Evolutionary conservation across 2,888 invertebrate genomes (phyloP).

Genomic region (Deilephila porcellus): DNA sequence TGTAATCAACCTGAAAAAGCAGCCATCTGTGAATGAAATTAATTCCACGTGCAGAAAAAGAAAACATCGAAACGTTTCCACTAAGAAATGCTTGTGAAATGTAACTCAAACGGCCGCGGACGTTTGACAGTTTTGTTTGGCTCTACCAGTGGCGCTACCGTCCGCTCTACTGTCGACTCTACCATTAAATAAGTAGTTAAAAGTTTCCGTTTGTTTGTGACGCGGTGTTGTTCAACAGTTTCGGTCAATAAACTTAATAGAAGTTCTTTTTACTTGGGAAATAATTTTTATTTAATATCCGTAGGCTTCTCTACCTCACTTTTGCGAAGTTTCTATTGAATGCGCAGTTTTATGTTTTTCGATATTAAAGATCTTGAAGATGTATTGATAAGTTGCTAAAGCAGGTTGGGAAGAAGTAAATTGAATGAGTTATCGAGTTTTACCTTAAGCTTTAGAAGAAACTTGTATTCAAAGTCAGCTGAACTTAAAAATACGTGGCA

Average conservation of each 20-base stretch:
- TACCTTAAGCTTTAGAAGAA: not conserved
- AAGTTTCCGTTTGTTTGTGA: conserved; percentile 13
- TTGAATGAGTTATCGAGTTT: not conserved
- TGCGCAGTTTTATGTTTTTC: conserved; percentile 10
- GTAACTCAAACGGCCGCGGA: not conserved
- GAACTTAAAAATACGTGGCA: not conserved
- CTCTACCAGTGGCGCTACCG: not conserved
- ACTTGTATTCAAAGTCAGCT: not conserved
- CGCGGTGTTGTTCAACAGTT: conserved; percentile 12
- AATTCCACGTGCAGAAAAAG: not conserved
- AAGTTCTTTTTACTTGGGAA: not conserved
- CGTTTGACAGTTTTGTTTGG: conserved; percentile 16
- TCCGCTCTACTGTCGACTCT: not conserved
- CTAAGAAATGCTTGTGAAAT: not conserved
- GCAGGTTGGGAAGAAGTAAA: not conserved
- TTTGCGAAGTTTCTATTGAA: conserved; percentile 1
- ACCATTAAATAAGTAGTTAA: conserved; percentile 17
- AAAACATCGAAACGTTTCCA: not conserved
- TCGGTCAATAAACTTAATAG: conserved; percentile 13
- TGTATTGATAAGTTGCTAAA: not conserved
- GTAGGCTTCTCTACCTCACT: not conserved
- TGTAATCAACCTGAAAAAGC: not conserved
- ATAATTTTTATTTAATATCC: conserved; percentile 23
- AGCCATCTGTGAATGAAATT: not conserved
- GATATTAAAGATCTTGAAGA: not conserved